These are phyloP conservation scores for Parnassius glacialis DNA, from an alignment of 2,888 invertebrate genomes.

Conservation along the genomic window DNA sequence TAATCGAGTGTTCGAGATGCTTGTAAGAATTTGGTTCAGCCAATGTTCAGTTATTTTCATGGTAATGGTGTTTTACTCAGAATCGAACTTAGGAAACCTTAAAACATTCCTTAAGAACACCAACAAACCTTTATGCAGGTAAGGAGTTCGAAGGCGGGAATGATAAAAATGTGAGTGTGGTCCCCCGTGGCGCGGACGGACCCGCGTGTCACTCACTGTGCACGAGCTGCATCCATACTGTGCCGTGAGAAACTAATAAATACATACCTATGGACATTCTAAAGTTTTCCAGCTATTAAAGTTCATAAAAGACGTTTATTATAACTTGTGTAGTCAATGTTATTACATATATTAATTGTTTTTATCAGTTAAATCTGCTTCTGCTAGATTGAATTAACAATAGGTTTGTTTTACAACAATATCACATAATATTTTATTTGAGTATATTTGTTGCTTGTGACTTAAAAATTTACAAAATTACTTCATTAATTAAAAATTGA, in stretches of 20 bases:
- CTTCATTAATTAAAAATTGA: too few relatives aligned
- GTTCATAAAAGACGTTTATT: constrained; percentile 7
- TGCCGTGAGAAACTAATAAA: constrained; percentile 36
- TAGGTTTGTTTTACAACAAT: too few relatives aligned
- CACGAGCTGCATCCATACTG: constrained; percentile 45
- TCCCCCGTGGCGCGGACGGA: constrained; percentile 57
- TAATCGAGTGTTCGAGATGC: too few relatives aligned
- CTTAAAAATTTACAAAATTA: too few relatives aligned
- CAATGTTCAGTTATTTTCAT: too few relatives aligned
- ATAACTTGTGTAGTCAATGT: constrained; percentile 15
- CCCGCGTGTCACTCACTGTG: constrained; percentile 66
- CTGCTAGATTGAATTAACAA: too few relatives aligned
- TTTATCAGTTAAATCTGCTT: background rate
- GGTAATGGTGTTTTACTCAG: constrained; percentile 20
- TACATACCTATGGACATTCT: constrained; percentile 12
- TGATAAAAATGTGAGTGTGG: constrained; percentile 60
- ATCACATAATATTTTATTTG: too few relatives aligned
- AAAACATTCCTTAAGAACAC: background rate
- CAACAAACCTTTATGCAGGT: constrained; percentile 29
- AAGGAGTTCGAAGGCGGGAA: constrained; percentile 62
- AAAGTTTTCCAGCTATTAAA: constrained; percentile 14
- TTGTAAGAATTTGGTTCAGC: too few relatives aligned
- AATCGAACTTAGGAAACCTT: constrained; percentile 37
- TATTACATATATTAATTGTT: constrained; percentile 15
- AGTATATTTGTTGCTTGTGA: too few relatives aligned